Conservation (phyloP, 2,888 invertebrate genomes). For the Idaea dimidiata region DNA sequence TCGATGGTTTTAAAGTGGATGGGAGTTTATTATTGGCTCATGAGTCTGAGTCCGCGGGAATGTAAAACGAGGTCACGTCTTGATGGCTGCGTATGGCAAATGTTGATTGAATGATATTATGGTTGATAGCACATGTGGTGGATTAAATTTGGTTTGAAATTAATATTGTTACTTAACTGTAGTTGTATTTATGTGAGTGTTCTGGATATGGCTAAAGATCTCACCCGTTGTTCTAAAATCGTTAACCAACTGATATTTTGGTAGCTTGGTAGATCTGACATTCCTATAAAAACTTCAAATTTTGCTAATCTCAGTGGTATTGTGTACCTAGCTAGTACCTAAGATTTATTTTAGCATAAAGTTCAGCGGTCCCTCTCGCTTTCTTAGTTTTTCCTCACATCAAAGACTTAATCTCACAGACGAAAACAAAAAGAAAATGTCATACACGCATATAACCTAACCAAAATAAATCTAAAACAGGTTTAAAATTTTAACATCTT, state of each 20-base stretch:
- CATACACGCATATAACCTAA: no score
- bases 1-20: slow-evolving; percentile 61
- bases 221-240: no score
- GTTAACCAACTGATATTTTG: no score
- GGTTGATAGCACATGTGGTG: not conserved
- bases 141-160: not conserved
- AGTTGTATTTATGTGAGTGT: not conserved
- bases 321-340: no score
- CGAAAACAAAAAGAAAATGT: no score
- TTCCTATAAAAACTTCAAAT: no score
- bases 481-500: not conserved
- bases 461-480: not conserved
- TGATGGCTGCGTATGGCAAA: slow-evolving; percentile 38
- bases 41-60: slow-evolving; percentile 55
- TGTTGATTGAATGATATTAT: not conserved
- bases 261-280: no score
- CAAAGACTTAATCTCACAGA: no score
- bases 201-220: not conserved
- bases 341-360: no score
- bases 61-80: slow-evolving; percentile 66
- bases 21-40: slow-evolving; percentile 75
- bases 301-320: no score
- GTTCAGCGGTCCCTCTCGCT: no score
- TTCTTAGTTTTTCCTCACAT: no score
- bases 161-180: not conserved